phyloP scores from a whole-genome alignment of 2,797 vertebrate genomes.

The Ctenosaura bakeri region DNA sequence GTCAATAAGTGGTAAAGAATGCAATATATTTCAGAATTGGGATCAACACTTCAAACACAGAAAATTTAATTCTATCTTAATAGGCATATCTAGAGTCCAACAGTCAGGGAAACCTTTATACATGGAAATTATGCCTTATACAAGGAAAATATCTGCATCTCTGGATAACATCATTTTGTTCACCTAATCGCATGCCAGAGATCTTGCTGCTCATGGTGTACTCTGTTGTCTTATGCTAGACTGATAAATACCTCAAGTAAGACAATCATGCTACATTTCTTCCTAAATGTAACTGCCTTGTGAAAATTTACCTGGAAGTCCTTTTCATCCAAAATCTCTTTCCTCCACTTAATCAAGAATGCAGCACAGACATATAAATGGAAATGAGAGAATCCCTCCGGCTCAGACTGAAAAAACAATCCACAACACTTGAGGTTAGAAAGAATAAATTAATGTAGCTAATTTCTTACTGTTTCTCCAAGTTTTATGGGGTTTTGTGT shows the following conservation, averaged over 20 bases:
- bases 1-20: background rate
- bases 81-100: background rate
- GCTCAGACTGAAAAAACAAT: slow-evolving; percentile 87
- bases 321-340: slow-evolving; percentile 95
- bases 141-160: background rate
- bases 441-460: background rate
- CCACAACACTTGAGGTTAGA: slow-evolving; percentile 18
- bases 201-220: background rate
- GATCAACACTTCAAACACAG: background rate
- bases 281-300: background rate
- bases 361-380: slow-evolving; percentile 98
- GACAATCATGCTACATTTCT: background rate
- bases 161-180: background rate
- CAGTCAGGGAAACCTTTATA: background rate
- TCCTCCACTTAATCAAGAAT: slow-evolving; percentile 97
- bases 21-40: background rate
- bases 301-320: slow-evolving; percentile 91
- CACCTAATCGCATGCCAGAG: background rate
- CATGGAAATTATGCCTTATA: too few relatives aligned
- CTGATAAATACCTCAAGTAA: background rate
- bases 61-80: background rate
- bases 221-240: background rate
- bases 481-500: background rate
- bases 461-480: background rate
- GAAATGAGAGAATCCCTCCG: slow-evolving; percentile 97